Percentiles rank a stretch among this genome's conserved stretches.
Evolutionary conservation across 2,888 invertebrate species (phyloP).

Genomic region (Malthinus seriepunctatus): DNA sequence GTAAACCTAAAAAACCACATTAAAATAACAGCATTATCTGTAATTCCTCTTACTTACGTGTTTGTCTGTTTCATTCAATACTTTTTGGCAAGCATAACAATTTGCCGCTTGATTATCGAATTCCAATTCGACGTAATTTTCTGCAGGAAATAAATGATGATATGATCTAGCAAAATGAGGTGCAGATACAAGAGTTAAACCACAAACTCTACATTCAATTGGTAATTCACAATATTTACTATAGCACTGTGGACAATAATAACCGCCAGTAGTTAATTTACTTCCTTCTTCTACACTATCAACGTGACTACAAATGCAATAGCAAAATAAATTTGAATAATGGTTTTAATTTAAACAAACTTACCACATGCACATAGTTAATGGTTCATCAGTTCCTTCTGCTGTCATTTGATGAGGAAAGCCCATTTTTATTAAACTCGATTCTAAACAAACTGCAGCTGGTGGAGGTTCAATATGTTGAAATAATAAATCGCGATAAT

Average conservation of each 20-base stretch:
- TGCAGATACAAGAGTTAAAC: constrained; percentile 94
- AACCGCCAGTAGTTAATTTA: constrained; percentile 75
- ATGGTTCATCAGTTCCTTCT: constrained; percentile 63
- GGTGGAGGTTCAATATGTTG: constrained; percentile 72
- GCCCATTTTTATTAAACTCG: constrained; percentile 93
- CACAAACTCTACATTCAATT: constrained; percentile 94
- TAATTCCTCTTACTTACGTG: constrained; percentile 59
- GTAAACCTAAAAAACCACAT: constrained; percentile 67
- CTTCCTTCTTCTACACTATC: constrained; percentile 72
- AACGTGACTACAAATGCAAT: constrained; percentile 67
- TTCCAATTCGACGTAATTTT: constrained; percentile 76
- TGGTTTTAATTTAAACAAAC: constrained; percentile 36
- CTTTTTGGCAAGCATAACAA: constrained; percentile 78
- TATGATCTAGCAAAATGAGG: constrained; percentile 97
- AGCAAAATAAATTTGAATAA: background rate
- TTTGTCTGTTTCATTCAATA: constrained; percentile 71
- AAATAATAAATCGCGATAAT: constrained; percentile 68
- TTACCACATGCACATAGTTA: constrained; percentile 93
- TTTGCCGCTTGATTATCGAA: constrained; percentile 60
- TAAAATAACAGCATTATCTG: constrained; percentile 6
- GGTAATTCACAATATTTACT: constrained; percentile 98
- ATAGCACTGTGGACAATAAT: constrained; percentile 93
- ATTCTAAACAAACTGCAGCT: constrained; percentile 71
- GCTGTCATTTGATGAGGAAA: constrained; percentile 81
- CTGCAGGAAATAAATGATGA: constrained; percentile 95